Evolutionary conservation across 2,888 invertebrate species (phyloP), one percentile per base, ranked within the genome.

Genomic region (Tiphia femorata): DNA sequence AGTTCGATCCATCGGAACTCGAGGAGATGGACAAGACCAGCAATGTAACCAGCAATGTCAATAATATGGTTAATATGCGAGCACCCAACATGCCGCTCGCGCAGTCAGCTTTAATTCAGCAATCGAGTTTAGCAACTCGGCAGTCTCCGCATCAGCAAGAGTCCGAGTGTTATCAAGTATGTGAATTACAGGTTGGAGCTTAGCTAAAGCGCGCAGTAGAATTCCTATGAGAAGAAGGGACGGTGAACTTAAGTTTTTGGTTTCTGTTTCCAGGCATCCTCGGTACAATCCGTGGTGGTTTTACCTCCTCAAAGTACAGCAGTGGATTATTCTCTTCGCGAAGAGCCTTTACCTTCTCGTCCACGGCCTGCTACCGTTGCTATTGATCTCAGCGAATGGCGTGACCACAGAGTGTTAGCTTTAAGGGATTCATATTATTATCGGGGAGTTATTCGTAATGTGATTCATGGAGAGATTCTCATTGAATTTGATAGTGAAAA

Each of bases 301-400:
- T 84, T 85, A 35, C 86, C 86, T 1, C 88, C 89, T 1, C 88
- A 89, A 56, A 86, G 88, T 30, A 81, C 85, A 14, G 89, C 89
- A 29, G 84, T 87, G 30, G 89, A 88, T 64, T 90, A 89, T 77
- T 89, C 89, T 10, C 86, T 87, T 53, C 76, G 81, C 43, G 82
- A 82, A 43, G 81, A 82, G 62, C 71, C 78, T 53, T 69, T 74
- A 42, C 84, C 84, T 64, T 73, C 73, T 61, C 79, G 79, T 72
- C 63, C 75, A 69, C 75, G 80, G 66, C 69, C 78, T 71, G 62
- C 80, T 75, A 70, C 78, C 64, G 73, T 80, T 58, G 85, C 84
- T 73, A 88, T 97, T 66, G 95, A 97, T 86, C 87, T 97, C 72
- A 92, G 91, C 76, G 97, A 97, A 85, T 98, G 97, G 97, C 90